Evolutionary conservation across 1,140 invertebrate species (phyloP).

Genomic region (Mizuhopecten yessoensis): DNA sequence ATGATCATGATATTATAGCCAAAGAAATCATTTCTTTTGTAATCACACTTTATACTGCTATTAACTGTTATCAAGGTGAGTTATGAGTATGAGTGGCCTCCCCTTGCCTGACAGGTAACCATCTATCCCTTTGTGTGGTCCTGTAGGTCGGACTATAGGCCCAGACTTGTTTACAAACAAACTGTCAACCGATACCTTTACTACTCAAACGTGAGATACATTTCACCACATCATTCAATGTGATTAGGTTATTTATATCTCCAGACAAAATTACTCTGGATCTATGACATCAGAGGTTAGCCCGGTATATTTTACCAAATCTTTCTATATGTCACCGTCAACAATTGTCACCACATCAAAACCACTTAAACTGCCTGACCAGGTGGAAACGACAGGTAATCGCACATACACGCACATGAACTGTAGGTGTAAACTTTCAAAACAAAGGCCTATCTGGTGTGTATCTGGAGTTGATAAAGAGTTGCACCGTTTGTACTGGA

Average conservation of each 20-base stretch:
- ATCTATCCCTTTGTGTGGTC: not conserved
- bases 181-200: not conserved
- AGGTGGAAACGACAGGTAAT: slow-evolving; percentile 22
- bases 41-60: too few relatives aligned
- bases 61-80: too few relatives aligned
- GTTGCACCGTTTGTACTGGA: not conserved
- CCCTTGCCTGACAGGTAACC: not conserved
- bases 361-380: not conserved
- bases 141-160: not conserved
- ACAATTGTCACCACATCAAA: slow-evolving; percentile 15
- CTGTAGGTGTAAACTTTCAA: not conserved
- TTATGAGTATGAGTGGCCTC: not conserved
- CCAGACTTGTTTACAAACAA: slow-evolving; percentile 1
- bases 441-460: not conserved
- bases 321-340: not conserved
- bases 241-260: not conserved
- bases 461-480: not conserved
- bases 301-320: not conserved
- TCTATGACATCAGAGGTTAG: slow-evolving; percentile 6
- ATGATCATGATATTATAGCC: too few relatives aligned
- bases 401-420: not conserved
- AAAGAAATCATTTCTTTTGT: too few relatives aligned
- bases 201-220: not conserved
- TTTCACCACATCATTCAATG: not conserved
- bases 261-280: not conserved